Evolutionary conservation across 2,797 vertebrate genomes (phyloP), one percentile per base, ranked within the genome.

Genomic region (Pitangus sulphuratus): DNA sequence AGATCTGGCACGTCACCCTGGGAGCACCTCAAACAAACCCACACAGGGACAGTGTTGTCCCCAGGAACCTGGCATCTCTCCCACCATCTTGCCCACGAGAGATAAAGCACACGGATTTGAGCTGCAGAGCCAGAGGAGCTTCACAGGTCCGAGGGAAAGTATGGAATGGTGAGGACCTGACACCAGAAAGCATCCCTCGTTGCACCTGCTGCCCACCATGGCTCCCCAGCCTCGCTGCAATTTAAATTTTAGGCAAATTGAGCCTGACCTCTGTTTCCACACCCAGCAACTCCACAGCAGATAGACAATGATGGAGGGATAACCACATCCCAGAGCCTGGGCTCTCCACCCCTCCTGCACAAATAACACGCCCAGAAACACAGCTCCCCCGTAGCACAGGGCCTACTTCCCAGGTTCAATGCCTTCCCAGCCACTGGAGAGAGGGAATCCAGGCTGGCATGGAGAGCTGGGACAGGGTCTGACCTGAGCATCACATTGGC

Each of bases 341-440:
- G 54, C 39, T 85, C 68, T 68, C 94, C 92, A 80, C 88, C 91
- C 88, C 80, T 93, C 61, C 91, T 86, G 50, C 56, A 94, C 68
- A 81, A 85, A 47, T 61, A 93, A 42, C 90, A 86, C 33, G 0
- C 83, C 61, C 76, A 56, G 64, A 85, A 16, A 68, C 9, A 3
- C 68, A 56, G 84, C 31, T 71, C 37, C 30, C 21, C 3, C 0
- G 16, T 48, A 53, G 14, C 1, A 1, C 54, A 26, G 54, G 19
- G 78, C 70, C 25, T 8, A 16, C 33, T 81, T 84, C 51, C 40
- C 0, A 0, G 15, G 19, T 68, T 57, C 84, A 65, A 26, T 17
- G 4, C 37, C 62, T 74, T 77, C 69, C 42, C 1, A 0, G n/a
- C 25, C 14, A 51, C 35, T 0, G 0, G 12, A 56, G 30, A 25